Conservation (phyloP, 2,888 invertebrate species). For the Shargacucullia verbasci region DNA sequence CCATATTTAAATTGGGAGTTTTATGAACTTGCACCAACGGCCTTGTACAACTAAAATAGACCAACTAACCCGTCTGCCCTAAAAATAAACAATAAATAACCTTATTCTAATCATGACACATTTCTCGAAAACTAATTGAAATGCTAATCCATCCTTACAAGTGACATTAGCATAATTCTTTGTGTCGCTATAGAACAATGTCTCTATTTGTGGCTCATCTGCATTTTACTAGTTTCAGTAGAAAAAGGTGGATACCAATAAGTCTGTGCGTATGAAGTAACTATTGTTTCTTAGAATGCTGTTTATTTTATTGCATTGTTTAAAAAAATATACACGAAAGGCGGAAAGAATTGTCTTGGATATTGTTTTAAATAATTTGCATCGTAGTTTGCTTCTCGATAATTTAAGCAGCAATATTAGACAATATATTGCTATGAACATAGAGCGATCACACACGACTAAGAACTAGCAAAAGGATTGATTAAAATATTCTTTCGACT, state of each 20-base stretch:
- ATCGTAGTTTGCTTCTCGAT: too few species aligned
- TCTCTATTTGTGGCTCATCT: slow-evolving; percentile 39
- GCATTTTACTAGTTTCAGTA: slow-evolving; percentile 31
- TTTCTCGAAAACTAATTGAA: slow-evolving; percentile 30
- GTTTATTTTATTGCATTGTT: background rate
- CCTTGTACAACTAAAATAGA: background rate
- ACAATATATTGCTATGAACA: too few species aligned
- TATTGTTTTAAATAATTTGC: too few species aligned
- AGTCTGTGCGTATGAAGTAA: background rate
- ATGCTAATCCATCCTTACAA: slow-evolving; percentile 43
- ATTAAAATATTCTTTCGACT: too few species aligned
- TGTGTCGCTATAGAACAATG: slow-evolving; percentile 15
- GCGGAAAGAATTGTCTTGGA: too few species aligned
- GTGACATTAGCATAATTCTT: slow-evolving; percentile 37
- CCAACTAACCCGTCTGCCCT: background rate
- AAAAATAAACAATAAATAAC: slow-evolving; percentile 2
- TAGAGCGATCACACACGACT: too few species aligned
- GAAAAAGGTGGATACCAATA: slow-evolving; percentile 5
- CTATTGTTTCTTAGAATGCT: background rate
- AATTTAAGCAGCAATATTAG: too few species aligned
- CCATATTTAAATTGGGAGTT: too few species aligned
- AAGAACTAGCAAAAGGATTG: too few species aligned
- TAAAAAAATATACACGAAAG: too few species aligned
- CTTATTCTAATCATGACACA: slow-evolving; percentile 23
- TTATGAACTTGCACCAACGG: too few species aligned